Evolutionary conservation across 2,888 invertebrate genomes (phyloP), one percentile per base, ranked within the genome.

Genomic region (Deroplatys truncata): DNA sequence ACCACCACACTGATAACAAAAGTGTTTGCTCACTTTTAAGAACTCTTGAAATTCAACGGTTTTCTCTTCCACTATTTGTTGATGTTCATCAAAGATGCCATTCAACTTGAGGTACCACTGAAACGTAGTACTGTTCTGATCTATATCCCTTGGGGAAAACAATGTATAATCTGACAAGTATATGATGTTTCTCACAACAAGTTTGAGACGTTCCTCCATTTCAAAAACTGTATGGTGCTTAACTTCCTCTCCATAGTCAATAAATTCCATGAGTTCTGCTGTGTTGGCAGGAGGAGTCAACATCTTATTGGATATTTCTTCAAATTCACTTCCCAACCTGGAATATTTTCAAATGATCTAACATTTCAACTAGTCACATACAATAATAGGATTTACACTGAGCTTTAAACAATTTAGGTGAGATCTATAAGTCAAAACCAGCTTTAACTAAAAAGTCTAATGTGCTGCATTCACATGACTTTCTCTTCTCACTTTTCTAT

Each of bases 81-180:
- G 95, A 93, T 98, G 97, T 91, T 98, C 97, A 90, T 98, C 97
- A 91, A 99, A 96, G 8, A 98, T 95, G 84, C 96, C 95, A 0
- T 97, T 95, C 95, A 99, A 96, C 87, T 97, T 95, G 43, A 97
- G 94, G 92, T 98, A 94, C 98, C 98, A 98, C 92, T 97, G 96
- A 92, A 98, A 98, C 0, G 98, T 96, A 91, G 96, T 96, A 91
- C 97, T 97, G 92, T 98, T 98, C 83, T 97, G 96, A 92, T 98
- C 97, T 92, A 98, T 96, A 93, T 99, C 98, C 8, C 97, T 94
- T 0, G 98, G 97, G 0, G 97, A 96, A 91, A 98, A 96, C 10
- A 95, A 94, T 0, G 96, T 96, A 92, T 97, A 97, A 93, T 98
- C 98, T 9, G 97, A 96, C 15, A 99, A 94, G 93, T 98, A 98